These are phyloP conservation scores for Parambassis ranga DNA, from an alignment of 2,797 vertebrate genomes.

Conservation along the genomic window DNA sequence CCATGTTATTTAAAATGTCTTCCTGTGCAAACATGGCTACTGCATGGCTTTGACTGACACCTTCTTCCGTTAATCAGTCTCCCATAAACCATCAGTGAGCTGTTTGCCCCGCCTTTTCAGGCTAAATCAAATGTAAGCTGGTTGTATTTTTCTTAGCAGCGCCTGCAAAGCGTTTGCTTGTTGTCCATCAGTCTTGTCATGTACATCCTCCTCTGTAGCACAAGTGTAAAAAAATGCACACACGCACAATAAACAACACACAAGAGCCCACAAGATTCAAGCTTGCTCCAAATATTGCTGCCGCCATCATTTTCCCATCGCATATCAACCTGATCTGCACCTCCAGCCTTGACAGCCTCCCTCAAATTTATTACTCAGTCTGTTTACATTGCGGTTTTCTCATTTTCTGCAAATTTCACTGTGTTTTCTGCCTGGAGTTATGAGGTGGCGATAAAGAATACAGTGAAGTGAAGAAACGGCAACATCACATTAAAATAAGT, in stretches of 20 bases:
- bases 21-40: constrained; percentile 52
- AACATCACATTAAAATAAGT: constrained; percentile 13
- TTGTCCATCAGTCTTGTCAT: constrained; percentile 17
- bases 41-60: constrained; percentile 63
- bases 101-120: constrained; percentile 56
- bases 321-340: constrained; percentile 52
- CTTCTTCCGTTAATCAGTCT: constrained; percentile 58
- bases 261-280: constrained; percentile 1
- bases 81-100: constrained; percentile 50
- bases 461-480: constrained; percentile 15
- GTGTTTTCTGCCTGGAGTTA: constrained; percentile 45
- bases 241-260: neutral
- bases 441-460: constrained; percentile 47
- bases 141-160: constrained; percentile 1
- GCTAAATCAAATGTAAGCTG: constrained; percentile 56
- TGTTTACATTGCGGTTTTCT: constrained; percentile 66
- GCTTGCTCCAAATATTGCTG: constrained; percentile 42
- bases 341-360: constrained; percentile 43
- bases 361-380: constrained; percentile 50
- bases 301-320: constrained; percentile 47
- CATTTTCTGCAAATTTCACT: constrained; percentile 49
- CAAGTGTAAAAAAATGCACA: neutral
- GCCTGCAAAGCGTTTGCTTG: neutral
- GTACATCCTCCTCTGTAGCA: neutral
- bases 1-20: too few species aligned